A percentile compares a stretch with the other conserved stretches of the same genome.
Conservation (phyloP, 2,888 invertebrate genomes). For the Dioctria rufipes region DNA sequence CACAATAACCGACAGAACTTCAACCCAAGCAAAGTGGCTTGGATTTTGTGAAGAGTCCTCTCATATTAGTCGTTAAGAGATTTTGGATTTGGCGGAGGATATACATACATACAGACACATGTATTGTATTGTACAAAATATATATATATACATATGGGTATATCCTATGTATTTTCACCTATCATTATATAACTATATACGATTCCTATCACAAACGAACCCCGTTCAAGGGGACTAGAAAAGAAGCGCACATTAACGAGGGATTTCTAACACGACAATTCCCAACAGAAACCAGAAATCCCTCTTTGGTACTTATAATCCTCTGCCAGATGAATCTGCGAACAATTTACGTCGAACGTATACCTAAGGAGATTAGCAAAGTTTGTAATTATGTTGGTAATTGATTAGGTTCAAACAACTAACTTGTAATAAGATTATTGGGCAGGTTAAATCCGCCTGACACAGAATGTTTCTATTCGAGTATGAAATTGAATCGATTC, state of each 20-base stretch:
- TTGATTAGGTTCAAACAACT: constrained; percentile 72
- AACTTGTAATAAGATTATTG: constrained; percentile 72
- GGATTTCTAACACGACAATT: constrained; percentile 47
- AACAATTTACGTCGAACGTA: constrained; percentile 57
- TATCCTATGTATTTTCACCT: neutral
- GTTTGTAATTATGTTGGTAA: constrained; percentile 72
- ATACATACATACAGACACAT: neutral
- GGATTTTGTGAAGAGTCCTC: constrained; percentile 49
- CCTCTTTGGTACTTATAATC: constrained; percentile 43
- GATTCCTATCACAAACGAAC: constrained; percentile 11
- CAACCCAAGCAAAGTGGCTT: constrained; percentile 40
- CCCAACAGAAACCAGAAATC: constrained; percentile 44
- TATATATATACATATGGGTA: neutral
- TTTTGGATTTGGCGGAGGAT: constrained; percentile 49
- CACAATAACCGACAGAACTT: constrained; percentile 35
- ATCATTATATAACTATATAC: neutral
- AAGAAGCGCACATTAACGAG: constrained; percentile 45
- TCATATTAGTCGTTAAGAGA: constrained; percentile 49
- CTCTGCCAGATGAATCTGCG: constrained; percentile 53
- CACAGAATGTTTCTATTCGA: constrained; percentile 63
- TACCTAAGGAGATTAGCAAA: constrained; percentile 70
- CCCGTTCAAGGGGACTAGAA: constrained; percentile 25
- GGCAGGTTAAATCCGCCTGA: constrained; percentile 57
- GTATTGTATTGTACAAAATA: no score
- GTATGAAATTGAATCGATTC: constrained; percentile 68